phyloP scores from a whole-genome alignment of 2,113 vertebrate genomes.

The Calypte anna region DNA sequence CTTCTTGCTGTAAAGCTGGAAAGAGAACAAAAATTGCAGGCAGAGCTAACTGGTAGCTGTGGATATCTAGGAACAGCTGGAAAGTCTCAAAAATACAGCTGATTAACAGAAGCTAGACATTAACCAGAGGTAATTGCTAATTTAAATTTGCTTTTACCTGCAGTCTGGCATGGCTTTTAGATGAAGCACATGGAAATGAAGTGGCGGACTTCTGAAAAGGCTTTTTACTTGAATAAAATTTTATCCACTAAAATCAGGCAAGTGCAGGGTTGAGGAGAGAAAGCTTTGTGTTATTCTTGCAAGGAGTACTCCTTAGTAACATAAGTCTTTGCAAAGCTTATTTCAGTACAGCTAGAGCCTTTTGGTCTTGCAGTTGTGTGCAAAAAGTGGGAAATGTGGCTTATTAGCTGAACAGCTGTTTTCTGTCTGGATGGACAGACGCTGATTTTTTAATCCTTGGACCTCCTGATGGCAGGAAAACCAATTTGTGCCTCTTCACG shows the following conservation, averaged over 20 bases:
- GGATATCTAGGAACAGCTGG: not conserved
- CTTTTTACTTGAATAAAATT: not conserved
- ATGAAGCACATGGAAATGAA: not conserved
- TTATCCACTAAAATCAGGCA: not conserved
- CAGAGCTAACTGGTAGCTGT: not conserved
- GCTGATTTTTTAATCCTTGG: constrained; percentile 73
- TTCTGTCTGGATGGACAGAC: constrained; percentile 71
- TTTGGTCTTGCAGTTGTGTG: not conserved
- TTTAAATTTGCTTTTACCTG: constrained; percentile 1
- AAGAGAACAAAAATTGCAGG: not conserved
- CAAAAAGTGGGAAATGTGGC: constrained; percentile 26
- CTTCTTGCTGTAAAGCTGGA: not conserved
- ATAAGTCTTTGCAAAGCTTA: not conserved
- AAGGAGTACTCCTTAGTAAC: not conserved
- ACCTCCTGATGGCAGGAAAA: constrained; percentile 69
- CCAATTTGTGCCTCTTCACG: constrained; percentile 74
- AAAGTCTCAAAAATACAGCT: not conserved
- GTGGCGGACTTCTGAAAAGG: not conserved
- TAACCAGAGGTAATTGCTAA: not conserved
- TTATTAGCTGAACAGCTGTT: constrained; percentile 76
- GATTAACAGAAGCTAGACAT: not conserved
- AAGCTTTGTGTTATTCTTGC: not conserved
- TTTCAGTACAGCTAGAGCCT: not conserved
- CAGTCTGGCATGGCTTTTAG: not conserved
- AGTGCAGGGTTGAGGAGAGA: not conserved